Evolutionary conservation across 2,888 invertebrate genomes (phyloP), one percentile per base, ranked within the genome.

Genomic region (Cerceris rybyensis): DNA sequence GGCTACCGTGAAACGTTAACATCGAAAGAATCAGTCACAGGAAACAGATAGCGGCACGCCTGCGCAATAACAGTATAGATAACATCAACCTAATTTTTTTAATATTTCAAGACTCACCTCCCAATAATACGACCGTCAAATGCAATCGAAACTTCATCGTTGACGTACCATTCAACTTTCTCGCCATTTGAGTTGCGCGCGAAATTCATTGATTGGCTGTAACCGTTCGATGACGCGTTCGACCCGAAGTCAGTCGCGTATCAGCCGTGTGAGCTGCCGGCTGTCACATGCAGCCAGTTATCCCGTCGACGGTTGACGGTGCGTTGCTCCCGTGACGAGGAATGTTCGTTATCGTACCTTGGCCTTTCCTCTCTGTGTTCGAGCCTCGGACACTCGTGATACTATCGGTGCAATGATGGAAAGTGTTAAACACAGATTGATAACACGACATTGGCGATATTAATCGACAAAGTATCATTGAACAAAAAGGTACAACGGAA

Each of bases 201-300:
- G 71, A 8, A 7, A 0, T 0, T 7, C 28, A 39, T 9, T 16
- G 55, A 68, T 73, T 70, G 69, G 66, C 39, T 7, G 8, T 6
- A 6, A 6, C 1, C 14, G 11, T 14, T 6, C 54, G 57, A n/a
- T 61, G 68, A 46, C 69, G 73, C 63, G 59, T 74, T 70, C 42
- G 49, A 11, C 42, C 57, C 73, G 81, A 84, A 79, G 14, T n/a
- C 68, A 70, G 80, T 54, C 11, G 16, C 55, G 17, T 68, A 59
- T 52, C 50, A 61, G 59, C 59, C 65, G 59, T 78, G 70, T 55
- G 52, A 68, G 74, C 78, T 61, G 80, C 86, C 88, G 87, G 86
- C 81, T 87, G 85, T 87, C 88, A 88, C 88, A 88, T 86, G 86
- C 83, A 82, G 80, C 80, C 85, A 88, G 88, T 86, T 78, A 66